Conservation (phyloP, 2,888 invertebrate genomes). For the Machimus rusticus region DNA sequence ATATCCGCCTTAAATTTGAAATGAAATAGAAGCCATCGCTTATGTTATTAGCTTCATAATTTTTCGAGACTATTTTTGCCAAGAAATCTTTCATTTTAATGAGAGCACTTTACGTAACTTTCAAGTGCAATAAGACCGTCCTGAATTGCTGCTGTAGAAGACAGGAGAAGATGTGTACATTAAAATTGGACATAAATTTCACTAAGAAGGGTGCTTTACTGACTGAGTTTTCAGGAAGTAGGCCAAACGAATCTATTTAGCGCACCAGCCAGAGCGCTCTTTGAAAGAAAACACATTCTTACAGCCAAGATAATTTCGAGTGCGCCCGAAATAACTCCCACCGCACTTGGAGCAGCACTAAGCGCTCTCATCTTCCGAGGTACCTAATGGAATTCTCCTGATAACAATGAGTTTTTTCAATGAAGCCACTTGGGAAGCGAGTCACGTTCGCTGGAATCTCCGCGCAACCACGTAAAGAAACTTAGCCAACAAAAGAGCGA, state of each 20-base stretch:
- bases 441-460: not conserved
- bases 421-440: not conserved
- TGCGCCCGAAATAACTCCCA: not conserved
- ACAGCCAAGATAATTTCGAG: not conserved
- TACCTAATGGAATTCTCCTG: not conserved
- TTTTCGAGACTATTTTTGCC: not conserved
- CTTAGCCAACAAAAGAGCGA: conserved; percentile 21
- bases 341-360: not conserved
- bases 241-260: not conserved
- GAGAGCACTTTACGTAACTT: not conserved
- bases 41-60: not conserved
- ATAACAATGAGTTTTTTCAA: not conserved
- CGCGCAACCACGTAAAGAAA: not conserved
- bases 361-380: not conserved
- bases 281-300: not conserved
- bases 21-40: not conserved
- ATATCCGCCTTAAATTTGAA: not conserved
- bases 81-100: not conserved
- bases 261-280: not conserved
- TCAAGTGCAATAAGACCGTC: not conserved
- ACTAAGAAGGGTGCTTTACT: not conserved
- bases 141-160: not conserved
- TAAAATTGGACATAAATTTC: not conserved
- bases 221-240: not conserved
- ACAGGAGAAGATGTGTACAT: not conserved